A percentile compares a stretch with the other conserved stretches of the same genome.
Evolutionary conservation across 1,140 invertebrate species (phyloP).

Genomic region (Macrotrachela quadricornifera): DNA sequence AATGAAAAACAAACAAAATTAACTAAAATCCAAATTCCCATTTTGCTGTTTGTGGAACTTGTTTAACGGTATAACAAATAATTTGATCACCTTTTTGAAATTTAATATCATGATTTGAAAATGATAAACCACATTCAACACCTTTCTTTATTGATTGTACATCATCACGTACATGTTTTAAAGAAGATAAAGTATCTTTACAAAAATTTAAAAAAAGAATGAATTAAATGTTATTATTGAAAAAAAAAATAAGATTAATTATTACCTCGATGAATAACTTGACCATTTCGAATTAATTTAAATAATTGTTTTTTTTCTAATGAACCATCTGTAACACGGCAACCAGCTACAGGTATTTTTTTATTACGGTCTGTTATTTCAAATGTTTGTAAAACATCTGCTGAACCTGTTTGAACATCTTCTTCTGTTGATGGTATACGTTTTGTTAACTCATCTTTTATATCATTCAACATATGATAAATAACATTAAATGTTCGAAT

Average conservation of each 20-base stretch:
- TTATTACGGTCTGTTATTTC: slow-evolving; percentile 54
- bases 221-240: background rate
- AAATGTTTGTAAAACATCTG: slow-evolving; percentile 61
- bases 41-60: slow-evolving; percentile 40
- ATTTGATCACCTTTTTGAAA: slow-evolving; percentile 55
- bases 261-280: slow-evolving; percentile 49
- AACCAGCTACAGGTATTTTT: slow-evolving; percentile 57
- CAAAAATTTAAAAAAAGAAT: slow-evolving; percentile 6
- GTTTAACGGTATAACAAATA: slow-evolving; percentile 46
- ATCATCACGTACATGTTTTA: slow-evolving; percentile 71
- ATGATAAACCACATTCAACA: slow-evolving; percentile 61
- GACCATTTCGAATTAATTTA: slow-evolving; percentile 44
- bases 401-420: slow-evolving; percentile 61
- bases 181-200: slow-evolving; percentile 44
- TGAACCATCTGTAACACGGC: slow-evolving; percentile 52
- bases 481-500: slow-evolving; percentile 61
- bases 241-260: slow-evolving; percentile 12
- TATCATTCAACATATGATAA: slow-evolving; percentile 66
- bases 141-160: slow-evolving; percentile 58
- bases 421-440: slow-evolving; percentile 45
- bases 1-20: background rate
- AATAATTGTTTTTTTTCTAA: slow-evolving; percentile 47
- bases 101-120: slow-evolving; percentile 41
- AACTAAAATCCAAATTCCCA: slow-evolving; percentile 61
- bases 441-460: slow-evolving; percentile 54